phyloP scores from a whole-genome alignment of 2,888 invertebrate genomes.

The Erebia ligea region DNA sequence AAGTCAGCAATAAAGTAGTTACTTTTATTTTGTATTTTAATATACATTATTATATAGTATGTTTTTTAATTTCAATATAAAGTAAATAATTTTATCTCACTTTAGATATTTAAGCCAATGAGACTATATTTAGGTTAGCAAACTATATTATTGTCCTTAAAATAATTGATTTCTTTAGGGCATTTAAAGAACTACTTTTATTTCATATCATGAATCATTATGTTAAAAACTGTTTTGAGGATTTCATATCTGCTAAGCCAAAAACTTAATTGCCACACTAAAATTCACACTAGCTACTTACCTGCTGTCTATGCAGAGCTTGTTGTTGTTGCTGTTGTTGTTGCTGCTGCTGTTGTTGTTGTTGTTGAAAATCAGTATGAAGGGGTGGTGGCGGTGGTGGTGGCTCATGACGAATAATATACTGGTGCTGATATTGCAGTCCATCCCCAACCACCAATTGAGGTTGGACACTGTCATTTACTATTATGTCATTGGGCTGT shows the following conservation, averaged over 20 bases:
- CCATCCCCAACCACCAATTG: conserved; percentile 76
- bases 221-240: neutral
- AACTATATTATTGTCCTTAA: neutral
- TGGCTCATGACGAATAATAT: conserved; percentile 76
- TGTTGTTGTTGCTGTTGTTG: conserved; percentile 51
- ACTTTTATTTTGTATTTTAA: neutral
- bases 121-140: neutral
- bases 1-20: neutral
- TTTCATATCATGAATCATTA: neutral
- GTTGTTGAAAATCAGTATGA: conserved; percentile 66
- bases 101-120: neutral
- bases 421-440: conserved; percentile 76
- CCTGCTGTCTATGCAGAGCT: conserved; percentile 68
- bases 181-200: neutral
- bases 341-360: conserved; percentile 62
- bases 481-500: conserved; percentile 80
- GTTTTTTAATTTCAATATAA: no score
- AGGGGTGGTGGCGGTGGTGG: conserved; percentile 63
- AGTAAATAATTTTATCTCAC: neutral
- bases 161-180: neutral
- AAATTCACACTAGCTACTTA: conserved; percentile 30
- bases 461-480: conserved; percentile 74
- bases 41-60: no score
- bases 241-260: neutral
- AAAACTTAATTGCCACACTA: neutral